Evolutionary conservation across 2,888 invertebrate species (phyloP).

Genomic region (Seira musarum): DNA sequence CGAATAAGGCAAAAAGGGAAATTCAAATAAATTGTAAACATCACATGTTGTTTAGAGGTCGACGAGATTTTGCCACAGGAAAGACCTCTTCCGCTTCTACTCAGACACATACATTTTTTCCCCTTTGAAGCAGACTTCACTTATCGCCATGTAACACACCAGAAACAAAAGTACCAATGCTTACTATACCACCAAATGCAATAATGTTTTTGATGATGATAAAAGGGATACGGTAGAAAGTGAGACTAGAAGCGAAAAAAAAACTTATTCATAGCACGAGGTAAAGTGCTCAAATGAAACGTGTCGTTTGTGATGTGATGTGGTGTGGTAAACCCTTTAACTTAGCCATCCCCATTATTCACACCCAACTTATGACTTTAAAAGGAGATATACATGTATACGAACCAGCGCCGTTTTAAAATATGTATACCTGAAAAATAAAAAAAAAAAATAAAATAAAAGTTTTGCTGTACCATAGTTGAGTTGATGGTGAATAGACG

Average conservation of each 20-base stretch:
- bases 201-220: too few relatives aligned
- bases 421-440: background rate
- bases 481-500: too few relatives aligned
- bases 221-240: too few relatives aligned
- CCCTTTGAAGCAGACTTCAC: background rate
- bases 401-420: too few relatives aligned
- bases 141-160: too few relatives aligned
- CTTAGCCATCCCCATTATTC: constrained; percentile 2
- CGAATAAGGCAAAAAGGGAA: constrained; percentile 12
- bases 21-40: constrained; percentile 53
- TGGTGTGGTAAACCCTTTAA: constrained; percentile 7
- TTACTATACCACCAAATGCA: too few relatives aligned
- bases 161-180: too few relatives aligned
- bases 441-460: background rate
- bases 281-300: too few relatives aligned
- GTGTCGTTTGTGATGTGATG: constrained; percentile 11
- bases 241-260: too few relatives aligned
- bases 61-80: constrained; percentile 49
- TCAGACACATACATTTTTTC: constrained; percentile 37
- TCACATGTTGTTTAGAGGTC: constrained; percentile 35
- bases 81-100: constrained; percentile 39
- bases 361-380: constrained; percentile 10
- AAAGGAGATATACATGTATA: background rate
- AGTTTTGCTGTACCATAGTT: background rate
- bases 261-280: background rate